Conservation (phyloP, 2,888 invertebrate species). For the Cryptus armator region DNA sequence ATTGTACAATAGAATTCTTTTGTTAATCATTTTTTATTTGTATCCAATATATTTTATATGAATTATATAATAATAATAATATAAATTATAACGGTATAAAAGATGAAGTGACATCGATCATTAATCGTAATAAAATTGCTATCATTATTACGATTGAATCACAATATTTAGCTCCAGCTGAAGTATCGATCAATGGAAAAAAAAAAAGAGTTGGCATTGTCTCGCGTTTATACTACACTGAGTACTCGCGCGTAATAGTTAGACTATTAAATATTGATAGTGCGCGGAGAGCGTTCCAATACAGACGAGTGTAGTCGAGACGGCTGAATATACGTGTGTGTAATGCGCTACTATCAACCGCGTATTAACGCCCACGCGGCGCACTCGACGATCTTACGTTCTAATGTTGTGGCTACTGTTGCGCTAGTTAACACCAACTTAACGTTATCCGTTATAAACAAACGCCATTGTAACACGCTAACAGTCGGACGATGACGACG, state of each 20-base stretch:
- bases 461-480: slow-evolving; percentile 66
- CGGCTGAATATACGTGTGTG: slow-evolving; percentile 8
- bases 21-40: background rate
- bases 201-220: slow-evolving; percentile 38
- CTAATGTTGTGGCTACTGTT: slow-evolving; percentile 61
- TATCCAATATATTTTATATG: background rate
- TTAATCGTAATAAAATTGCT: too few relatives aligned
- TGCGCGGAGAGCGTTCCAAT: slow-evolving; percentile 31
- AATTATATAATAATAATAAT: too few relatives aligned
- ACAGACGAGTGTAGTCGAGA: slow-evolving; percentile 15
- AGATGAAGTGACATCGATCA: too few relatives aligned
- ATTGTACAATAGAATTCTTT: background rate
- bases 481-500: slow-evolving; percentile 41
- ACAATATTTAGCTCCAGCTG: slow-evolving; percentile 21
- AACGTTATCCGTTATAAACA: slow-evolving; percentile 68
- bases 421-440: slow-evolving; percentile 63
- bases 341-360: slow-evolving; percentile 9
- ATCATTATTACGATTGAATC: too few relatives aligned
- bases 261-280: slow-evolving; percentile 63
- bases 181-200: slow-evolving; percentile 39
- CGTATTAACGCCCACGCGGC: slow-evolving; percentile 42
- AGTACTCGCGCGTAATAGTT: slow-evolving; percentile 27
- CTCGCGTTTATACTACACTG: slow-evolving; percentile 3
- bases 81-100: too few relatives aligned
- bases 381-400: slow-evolving; percentile 52